Evolutionary conservation across 2,888 invertebrate genomes (phyloP).

Genomic region (Drosophila pegasa): DNA sequence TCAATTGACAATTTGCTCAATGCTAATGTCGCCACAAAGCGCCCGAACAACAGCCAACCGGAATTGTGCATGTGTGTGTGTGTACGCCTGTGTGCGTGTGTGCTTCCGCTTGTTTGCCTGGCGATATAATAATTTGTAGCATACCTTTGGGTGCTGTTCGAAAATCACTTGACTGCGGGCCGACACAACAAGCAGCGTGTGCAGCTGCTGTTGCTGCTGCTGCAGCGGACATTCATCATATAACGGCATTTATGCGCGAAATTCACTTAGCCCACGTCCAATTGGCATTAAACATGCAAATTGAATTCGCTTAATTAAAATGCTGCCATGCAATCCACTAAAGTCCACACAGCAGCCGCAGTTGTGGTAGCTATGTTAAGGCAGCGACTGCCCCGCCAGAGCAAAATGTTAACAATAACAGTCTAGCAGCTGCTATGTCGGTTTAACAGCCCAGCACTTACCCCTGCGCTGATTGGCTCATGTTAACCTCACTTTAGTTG

Average conservation of each 20-base stretch:
- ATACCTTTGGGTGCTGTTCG: slow-evolving; percentile 60
- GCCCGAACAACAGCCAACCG: slow-evolving; percentile 30
- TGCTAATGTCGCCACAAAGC: slow-evolving; percentile 58
- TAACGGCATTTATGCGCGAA: slow-evolving; percentile 31
- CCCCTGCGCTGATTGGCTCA: slow-evolving; percentile 5
- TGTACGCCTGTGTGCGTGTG: background rate
- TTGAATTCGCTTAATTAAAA: slow-evolving; percentile 57
- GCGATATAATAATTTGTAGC: slow-evolving; percentile 59
- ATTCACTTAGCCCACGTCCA: slow-evolving; percentile 48
- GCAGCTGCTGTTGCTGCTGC: slow-evolving; percentile 1
- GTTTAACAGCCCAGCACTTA: background rate
- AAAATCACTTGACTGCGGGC: slow-evolving; percentile 47
- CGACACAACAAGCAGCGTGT: background rate
- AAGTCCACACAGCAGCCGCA: background rate
- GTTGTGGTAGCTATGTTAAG: background rate
- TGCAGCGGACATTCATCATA: slow-evolving; percentile 34
- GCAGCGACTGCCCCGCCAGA: background rate
- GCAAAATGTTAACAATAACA: background rate
- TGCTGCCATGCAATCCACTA: slow-evolving; percentile 26
- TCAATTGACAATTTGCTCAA: slow-evolving; percentile 71
- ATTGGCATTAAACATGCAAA: slow-evolving; percentile 56
- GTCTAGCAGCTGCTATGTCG: background rate
- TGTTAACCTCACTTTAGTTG: background rate
- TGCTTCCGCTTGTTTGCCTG: slow-evolving; percentile 9
- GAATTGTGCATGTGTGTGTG: slow-evolving; percentile 1